These are phyloP conservation scores for Gallinago media DNA, from an alignment of 2,113 vertebrate genomes.

Conservation along the genomic window DNA sequence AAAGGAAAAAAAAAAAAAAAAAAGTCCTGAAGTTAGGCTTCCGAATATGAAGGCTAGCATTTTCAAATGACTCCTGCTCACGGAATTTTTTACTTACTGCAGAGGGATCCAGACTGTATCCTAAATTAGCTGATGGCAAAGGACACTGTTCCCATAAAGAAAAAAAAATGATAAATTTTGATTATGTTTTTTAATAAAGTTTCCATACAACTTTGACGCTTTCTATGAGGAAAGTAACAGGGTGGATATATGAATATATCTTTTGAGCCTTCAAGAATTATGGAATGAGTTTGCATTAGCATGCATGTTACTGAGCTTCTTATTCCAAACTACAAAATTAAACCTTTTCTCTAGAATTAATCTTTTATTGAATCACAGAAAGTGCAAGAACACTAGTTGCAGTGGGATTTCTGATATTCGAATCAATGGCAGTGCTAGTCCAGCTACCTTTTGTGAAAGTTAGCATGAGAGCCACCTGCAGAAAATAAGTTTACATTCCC, in stretches of 20 bases:
- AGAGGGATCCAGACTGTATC: neutral
- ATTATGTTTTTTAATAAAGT: neutral
- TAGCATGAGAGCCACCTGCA: neutral
- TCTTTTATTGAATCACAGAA: neutral
- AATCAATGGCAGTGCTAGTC: neutral
- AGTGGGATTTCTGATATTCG: neutral
- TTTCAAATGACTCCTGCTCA: neutral
- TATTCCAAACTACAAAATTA: neutral
- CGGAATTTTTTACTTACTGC: neutral
- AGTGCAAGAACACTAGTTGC: neutral
- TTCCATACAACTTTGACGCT: neutral
- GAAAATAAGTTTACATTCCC: constrained; percentile 34
- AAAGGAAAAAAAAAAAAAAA: neutral
- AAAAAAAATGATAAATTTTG: neutral
- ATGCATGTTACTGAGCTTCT: neutral
- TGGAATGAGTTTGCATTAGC: neutral
- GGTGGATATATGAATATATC: neutral
- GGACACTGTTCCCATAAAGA: neutral
- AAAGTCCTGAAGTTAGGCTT: neutral
- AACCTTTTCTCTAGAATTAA: neutral
- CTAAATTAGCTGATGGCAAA: neutral
- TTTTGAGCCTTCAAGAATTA: neutral
- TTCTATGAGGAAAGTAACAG: neutral
- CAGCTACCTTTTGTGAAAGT: neutral
- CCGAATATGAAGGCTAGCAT: neutral